Evolutionary conservation across 2,113 vertebrate genomes (phyloP).

Genomic region (Trematocara unimaculatum): DNA sequence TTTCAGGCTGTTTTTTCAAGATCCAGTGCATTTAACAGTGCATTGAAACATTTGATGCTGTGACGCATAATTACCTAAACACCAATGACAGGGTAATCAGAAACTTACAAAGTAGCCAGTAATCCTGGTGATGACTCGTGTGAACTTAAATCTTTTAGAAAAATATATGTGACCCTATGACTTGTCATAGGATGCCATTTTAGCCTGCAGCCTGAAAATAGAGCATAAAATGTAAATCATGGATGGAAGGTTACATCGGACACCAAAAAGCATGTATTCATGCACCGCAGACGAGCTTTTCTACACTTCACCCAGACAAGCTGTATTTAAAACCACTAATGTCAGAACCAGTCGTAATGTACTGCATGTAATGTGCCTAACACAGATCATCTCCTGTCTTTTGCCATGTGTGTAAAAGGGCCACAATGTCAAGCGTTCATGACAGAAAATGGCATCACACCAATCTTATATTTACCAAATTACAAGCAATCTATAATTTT

Average conservation of each 20-base stretch:
- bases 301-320: neutral
- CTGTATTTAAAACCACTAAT: neutral
- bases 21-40: neutral
- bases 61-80: neutral
- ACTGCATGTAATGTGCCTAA: neutral
- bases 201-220: neutral
- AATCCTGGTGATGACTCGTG: neutral
- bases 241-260: neutral
- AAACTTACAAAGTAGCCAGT: neutral
- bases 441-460: neutral
- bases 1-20: neutral
- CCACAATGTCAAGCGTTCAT: neutral
- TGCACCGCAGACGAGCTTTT: neutral
- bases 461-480: neutral
- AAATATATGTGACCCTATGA: neutral
- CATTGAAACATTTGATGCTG: neutral
- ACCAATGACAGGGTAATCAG: neutral
- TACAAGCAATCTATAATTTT: neutral
- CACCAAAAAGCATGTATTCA: neutral
- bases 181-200: neutral
- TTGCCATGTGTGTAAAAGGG: neutral
- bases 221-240: neutral
- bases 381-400: neutral
- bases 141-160: neutral
- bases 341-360: neutral